Conservation (phyloP, 2,888 invertebrate genomes). For the Belgica antarctica region DNA sequence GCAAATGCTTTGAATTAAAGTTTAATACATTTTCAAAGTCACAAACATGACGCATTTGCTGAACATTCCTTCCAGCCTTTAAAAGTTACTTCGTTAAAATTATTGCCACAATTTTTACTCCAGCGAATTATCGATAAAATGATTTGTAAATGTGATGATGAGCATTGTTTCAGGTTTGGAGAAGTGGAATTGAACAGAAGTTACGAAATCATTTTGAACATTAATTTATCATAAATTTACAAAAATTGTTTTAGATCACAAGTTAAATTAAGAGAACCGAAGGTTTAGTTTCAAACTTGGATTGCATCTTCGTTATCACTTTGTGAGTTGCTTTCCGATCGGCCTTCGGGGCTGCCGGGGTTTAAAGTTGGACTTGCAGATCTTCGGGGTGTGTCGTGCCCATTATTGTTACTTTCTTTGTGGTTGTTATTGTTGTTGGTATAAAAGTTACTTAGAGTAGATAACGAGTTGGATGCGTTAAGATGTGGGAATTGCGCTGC, state of each 20-base stretch:
- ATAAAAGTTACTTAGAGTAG: constrained; percentile 60
- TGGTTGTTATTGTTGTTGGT: constrained; percentile 43
- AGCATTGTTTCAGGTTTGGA: constrained; percentile 31
- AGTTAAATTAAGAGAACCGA: no score
- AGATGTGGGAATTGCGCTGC: constrained; percentile 54
- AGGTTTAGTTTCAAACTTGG: constrained; percentile 53
- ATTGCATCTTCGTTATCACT: constrained; percentile 55
- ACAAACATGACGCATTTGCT: no score
- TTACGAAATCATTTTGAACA: no score
- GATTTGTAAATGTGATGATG: constrained; percentile 2
- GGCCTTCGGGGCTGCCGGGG: constrained; percentile 55
- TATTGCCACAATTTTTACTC: constrained; percentile 28
- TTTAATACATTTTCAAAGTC: no score
- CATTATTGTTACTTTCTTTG: constrained; percentile 39
- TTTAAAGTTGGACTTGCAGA: constrained; percentile 55
- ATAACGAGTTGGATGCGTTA: constrained; percentile 66
- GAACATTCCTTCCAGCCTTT: neutral
- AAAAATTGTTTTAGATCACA: neutral
- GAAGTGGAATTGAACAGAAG: neutral
- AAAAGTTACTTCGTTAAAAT: constrained; percentile 13
- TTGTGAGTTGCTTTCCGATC: constrained; percentile 54
- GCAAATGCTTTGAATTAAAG: no score
- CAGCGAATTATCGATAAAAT: constrained; percentile 6
- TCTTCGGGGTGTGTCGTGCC: constrained; percentile 45
- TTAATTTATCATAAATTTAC: constrained; percentile 4